Evolutionary conservation across 2,113 vertebrate genomes (phyloP).

Genomic region (Channa argus): DNA sequence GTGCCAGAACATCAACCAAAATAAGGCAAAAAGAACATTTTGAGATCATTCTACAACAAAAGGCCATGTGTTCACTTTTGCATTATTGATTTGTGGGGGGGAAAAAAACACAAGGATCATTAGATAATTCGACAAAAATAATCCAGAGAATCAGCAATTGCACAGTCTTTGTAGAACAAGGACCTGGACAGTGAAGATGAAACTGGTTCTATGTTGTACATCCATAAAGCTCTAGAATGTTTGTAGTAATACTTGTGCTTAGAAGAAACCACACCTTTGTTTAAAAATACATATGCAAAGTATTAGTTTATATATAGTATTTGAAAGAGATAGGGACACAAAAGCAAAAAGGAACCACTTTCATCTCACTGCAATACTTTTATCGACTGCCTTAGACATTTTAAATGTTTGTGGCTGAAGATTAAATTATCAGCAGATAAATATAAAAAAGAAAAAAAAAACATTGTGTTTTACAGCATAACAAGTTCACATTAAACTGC

Average conservation of each 20-base stretch:
- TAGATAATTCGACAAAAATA: constrained; percentile 21
- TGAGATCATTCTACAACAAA: not conserved
- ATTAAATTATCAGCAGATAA: constrained; percentile 8
- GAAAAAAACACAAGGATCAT: constrained; percentile 19
- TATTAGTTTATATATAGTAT: not conserved
- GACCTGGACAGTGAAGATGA: constrained; percentile 9
- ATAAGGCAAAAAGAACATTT: constrained; percentile 44
- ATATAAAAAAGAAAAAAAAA: not conserved
- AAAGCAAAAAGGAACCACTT: constrained; percentile 11
- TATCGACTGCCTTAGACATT: not conserved
- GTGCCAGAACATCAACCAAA: constrained; percentile 44
- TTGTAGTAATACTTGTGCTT: constrained; percentile 54
- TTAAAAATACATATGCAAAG: constrained; percentile 7
- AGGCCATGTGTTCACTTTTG: constrained; percentile 13
- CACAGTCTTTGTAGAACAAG: constrained; percentile 36
- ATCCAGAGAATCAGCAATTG: constrained; percentile 23
- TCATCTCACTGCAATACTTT: constrained; percentile 9
- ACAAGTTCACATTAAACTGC: constrained; percentile 47
- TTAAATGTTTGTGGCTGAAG: not conserved
- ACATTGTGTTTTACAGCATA: constrained; percentile 27
- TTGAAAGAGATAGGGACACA: not conserved
- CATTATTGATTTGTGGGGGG: not conserved
- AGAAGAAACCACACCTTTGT: constrained; percentile 13
- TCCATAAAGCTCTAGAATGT: constrained; percentile 23
- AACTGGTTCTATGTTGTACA: constrained; percentile 9